Evolutionary conservation across 2,888 invertebrate species (phyloP).

Genomic region (Gisinianus flammeolus): DNA sequence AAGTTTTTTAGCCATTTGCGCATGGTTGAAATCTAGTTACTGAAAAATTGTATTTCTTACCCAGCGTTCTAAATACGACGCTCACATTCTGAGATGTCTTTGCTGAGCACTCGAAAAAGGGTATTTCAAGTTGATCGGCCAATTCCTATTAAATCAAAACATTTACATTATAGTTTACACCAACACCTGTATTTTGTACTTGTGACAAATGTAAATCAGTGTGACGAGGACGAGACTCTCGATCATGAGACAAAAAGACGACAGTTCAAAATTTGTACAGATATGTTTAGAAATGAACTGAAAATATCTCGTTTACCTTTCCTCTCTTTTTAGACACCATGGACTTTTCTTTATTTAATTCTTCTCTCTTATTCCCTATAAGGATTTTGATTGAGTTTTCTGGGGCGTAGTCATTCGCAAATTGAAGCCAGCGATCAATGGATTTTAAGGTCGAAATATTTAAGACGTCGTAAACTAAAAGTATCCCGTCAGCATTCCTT

Average conservation of each 20-base stretch:
- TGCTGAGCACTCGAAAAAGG: conserved; percentile 56
- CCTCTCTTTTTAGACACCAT: conserved; percentile 44
- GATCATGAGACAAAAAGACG: too few species aligned
- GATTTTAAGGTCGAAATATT: conserved; percentile 46
- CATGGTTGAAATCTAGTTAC: too few species aligned
- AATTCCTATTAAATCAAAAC: conserved; percentile 40
- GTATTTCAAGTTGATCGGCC: conserved; percentile 51
- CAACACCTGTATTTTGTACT: not conserved
- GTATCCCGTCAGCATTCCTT: conserved; percentile 53
- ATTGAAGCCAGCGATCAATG: conserved; percentile 54
- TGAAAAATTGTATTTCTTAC: too few species aligned
- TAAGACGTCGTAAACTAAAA: conserved; percentile 56
- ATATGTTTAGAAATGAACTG: too few species aligned
- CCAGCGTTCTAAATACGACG: conserved; percentile 50
- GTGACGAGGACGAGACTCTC: too few species aligned
- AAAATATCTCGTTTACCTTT: conserved; percentile 25
- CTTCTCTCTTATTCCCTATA: conserved; percentile 50
- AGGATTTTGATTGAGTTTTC: conserved; percentile 53
- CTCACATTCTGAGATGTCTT: conserved; percentile 52
- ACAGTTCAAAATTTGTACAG: too few species aligned
- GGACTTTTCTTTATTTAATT: conserved; percentile 19
- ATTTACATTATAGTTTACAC: not conserved
- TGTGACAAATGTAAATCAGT: too few species aligned
- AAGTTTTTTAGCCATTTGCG: conserved; percentile 14
- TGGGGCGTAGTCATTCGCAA: conserved; percentile 50